Evolutionary conservation across 1,140 invertebrate genomes (phyloP), one percentile per base, ranked within the genome.

Genomic region (Ctenoplectra terminalis): DNA sequence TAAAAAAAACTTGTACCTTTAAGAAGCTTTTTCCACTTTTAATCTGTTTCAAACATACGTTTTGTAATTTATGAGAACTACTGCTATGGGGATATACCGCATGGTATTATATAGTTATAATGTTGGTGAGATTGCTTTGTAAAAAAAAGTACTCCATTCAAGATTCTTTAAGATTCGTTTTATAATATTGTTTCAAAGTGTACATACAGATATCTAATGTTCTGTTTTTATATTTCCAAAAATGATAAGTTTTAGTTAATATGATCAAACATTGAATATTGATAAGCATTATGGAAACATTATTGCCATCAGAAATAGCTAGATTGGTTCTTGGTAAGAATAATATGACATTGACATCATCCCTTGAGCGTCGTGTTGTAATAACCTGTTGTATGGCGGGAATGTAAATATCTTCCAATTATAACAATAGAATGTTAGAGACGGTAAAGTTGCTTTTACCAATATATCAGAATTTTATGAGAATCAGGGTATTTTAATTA

Each of bases 291-390:
- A 94, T 94, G 93, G 93, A 94, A 79, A 76, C 90, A 17, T 76
- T 94, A 46, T 83, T 94, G 63, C 93, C 93, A 0, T 94, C 93
- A 1, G 93, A 94, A 89, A 91, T 94, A 66, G 93, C 93, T n/a
- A 88, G 93, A 88, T 77, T 94, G 29, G 92, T 94, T 31, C 88
- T 93, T n/a, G 93, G 93, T 94, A 76, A 58, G 58, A n/a, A 11
- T 73, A 8, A 31, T 17, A 50, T 37, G 43, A 50, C 29, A 31
- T 34, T 6, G 9, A 75, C 11, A 56, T 64, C 23, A 58, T 29
- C 37, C 15, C 15, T 46, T 17, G 1, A 15, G 37, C 48, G 17
- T 54, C 46, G 15, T 81, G 81, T 86, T 74, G 63, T 73, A 78
- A 56, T 89, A 83, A 84, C 83, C 31, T 84, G 67, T 56, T 78